Evolutionary conservation across 2,797 vertebrate species (phyloP).

Genomic region (Lindbergichthys nudifrons): DNA sequence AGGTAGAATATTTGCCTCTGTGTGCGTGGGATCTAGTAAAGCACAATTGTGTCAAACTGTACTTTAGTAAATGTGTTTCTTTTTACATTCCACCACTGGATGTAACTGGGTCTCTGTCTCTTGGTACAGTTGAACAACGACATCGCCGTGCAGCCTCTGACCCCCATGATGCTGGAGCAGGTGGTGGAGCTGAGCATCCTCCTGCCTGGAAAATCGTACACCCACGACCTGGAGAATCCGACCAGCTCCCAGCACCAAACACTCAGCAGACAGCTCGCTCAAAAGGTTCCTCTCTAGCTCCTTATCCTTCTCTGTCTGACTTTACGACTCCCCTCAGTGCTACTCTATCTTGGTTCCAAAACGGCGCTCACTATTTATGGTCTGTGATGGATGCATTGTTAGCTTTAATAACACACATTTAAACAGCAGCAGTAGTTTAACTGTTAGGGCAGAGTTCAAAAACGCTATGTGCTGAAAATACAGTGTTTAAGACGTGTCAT

Average conservation of each 20-base stretch:
- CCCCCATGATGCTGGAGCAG: conserved; percentile 81
- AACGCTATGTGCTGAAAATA: conserved; percentile 30
- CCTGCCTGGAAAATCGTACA: conserved; percentile 86
- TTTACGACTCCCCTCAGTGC: conserved; percentile 24
- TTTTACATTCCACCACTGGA: no score
- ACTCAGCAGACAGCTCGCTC: conserved; percentile 85
- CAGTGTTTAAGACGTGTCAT: conserved; percentile 39
- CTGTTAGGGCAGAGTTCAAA: conserved; percentile 29
- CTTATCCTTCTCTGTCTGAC: neutral
- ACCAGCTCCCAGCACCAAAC: conserved; percentile 76
- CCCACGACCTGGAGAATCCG: conserved; percentile 83
- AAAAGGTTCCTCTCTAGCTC: conserved; percentile 82
- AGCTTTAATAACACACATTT: conserved; percentile 43
- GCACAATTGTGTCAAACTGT: no score
- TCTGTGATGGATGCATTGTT: conserved; percentile 55
- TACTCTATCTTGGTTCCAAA: conserved; percentile 3
- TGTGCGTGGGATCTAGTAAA: no score
- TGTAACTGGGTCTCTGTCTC: neutral
- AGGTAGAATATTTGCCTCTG: no score
- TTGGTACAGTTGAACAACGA: conserved; percentile 88
- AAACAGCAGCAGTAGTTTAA: conserved; percentile 42
- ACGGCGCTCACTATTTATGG: conserved; percentile 29
- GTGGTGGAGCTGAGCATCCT: conserved; percentile 89
- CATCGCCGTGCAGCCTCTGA: conserved; percentile 81
- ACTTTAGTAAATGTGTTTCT: no score